Percentiles rank a stretch among this genome's conserved stretches.
Conservation (phyloP, 2,113 vertebrate species). For the Crypturellus undulatus region DNA sequence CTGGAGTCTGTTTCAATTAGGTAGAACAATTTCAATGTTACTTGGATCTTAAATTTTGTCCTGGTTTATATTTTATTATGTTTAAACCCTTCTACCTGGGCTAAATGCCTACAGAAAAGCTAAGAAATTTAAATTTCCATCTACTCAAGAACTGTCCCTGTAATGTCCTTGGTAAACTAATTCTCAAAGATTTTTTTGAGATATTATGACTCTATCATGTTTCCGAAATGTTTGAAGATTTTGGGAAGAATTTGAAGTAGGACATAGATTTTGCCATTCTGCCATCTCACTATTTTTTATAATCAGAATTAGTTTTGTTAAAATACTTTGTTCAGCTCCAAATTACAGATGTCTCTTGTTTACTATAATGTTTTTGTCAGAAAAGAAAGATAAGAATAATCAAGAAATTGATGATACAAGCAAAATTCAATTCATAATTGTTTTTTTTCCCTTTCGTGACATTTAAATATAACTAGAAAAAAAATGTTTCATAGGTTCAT, state of each 20-base stretch:
- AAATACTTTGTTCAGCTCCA: background rate
- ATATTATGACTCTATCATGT: background rate
- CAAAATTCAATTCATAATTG: background rate
- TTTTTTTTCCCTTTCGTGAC: background rate
- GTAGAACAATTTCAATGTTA: background rate
- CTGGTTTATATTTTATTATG: background rate
- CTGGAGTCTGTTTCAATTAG: accelerated
- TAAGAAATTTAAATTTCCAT: background rate
- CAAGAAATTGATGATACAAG: background rate
- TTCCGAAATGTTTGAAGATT: conserved; percentile 33
- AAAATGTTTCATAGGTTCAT: background rate
- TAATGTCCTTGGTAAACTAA: background rate
- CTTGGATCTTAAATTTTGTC: background rate
- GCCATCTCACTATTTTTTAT: conserved; percentile 16
- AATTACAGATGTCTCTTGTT: background rate
- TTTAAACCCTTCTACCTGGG: background rate
- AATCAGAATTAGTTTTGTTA: background rate
- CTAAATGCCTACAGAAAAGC: background rate
- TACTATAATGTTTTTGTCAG: background rate
- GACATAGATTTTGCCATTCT: background rate
- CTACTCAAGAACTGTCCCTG: background rate
- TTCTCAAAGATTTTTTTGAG: background rate
- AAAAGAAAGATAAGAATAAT: background rate
- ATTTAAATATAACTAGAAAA: background rate
- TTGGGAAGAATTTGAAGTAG: background rate